Percentiles rank a stretch among this genome's conserved stretches.
Evolutionary conservation across 2,797 vertebrate species (phyloP).

Genomic region (Sciurus carolinensis): DNA sequence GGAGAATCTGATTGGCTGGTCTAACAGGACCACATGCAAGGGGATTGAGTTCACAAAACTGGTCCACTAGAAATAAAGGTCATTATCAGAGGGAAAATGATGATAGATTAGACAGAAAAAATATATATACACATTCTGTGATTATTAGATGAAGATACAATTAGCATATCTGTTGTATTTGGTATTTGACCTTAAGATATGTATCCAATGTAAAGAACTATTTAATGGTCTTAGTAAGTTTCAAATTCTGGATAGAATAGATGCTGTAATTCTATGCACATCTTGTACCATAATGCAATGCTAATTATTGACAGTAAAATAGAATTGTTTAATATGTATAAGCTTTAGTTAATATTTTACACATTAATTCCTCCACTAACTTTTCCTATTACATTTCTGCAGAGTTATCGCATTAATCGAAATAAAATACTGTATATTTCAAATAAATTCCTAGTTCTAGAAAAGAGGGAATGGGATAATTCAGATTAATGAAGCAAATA

Average conservation of each 20-base stretch:
- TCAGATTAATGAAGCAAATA: neutral
- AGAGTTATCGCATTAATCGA: neutral
- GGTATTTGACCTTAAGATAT: neutral
- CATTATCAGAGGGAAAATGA: neutral
- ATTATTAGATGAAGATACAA: neutral
- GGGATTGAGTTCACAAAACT: neutral
- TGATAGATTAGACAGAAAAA: neutral
- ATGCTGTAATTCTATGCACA: neutral
- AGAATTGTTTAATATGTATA: neutral
- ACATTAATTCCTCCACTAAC: neutral
- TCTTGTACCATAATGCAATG: neutral
- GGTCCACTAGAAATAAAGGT: neutral
- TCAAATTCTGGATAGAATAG: neutral
- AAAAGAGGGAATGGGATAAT: neutral
- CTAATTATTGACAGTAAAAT: neutral
- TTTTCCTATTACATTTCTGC: neutral
- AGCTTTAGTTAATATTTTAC: neutral
- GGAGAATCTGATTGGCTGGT: neutral
- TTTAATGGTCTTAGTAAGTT: neutral
- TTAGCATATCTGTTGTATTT: neutral
- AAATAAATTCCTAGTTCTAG: neutral
- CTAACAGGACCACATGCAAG: neutral
- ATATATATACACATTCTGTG: neutral
- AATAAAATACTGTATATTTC: neutral
- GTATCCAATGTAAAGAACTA: neutral